Percentiles rank a stretch among this genome's conserved stretches.
Conservation (phyloP, 2,888 invertebrate species). For the Scaptomyza caliginosa region DNA sequence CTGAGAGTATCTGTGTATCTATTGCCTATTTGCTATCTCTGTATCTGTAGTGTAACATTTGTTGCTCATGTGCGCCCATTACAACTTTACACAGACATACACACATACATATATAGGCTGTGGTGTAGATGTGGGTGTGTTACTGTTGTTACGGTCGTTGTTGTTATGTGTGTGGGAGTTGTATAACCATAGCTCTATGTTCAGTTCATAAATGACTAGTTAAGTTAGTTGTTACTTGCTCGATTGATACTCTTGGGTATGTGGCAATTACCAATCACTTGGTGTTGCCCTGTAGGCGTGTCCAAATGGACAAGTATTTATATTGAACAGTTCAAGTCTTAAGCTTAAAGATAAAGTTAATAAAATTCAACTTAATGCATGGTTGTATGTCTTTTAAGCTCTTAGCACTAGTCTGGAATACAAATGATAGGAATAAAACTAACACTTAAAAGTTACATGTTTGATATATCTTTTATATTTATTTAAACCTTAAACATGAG, state of each 20-base stretch:
- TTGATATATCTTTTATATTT: no score
- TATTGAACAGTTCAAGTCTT: neutral
- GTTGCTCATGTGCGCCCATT: slow-evolving; percentile 49
- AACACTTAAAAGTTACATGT: no score
- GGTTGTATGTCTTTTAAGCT: no score
- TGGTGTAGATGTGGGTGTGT: slow-evolving; percentile 36
- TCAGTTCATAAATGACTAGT: slow-evolving; percentile 8
- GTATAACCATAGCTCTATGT: slow-evolving; percentile 19
- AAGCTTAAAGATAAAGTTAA: neutral
- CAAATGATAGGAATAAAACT: no score
- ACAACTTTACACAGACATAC: slow-evolving; percentile 8
- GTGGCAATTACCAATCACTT: slow-evolving; percentile 5
- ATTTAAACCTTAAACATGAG: no score
- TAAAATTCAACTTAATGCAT: neutral
- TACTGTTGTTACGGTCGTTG: neutral
- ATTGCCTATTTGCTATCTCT: slow-evolving; percentile 32
- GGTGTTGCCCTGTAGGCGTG: neutral
- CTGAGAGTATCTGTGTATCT: slow-evolving; percentile 22
- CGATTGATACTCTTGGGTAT: slow-evolving; percentile 26
- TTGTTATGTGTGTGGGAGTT: slow-evolving; percentile 23
- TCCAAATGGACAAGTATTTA: neutral
- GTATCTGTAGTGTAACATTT: slow-evolving; percentile 19
- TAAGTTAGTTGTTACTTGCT: slow-evolving; percentile 3
- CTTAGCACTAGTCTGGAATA: no score
- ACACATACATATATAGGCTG: neutral